These are phyloP conservation scores for Apis mellifera DNA, from an alignment of 1,140 invertebrate species.

Conservation along the genomic window Amel_HAv3.1 CM009943.2:6795001-6795500, in stretches of 20 bases:
- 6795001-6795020: constrained; percentile 32
- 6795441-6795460: no score
- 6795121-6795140: constrained; percentile 22
- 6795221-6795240: constrained; percentile 48
- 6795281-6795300: no score
- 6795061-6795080: neutral
- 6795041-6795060: constrained; percentile 23
- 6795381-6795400: no score
- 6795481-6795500: no score
- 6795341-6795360: no score
- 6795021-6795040: constrained; percentile 53
- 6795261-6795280: neutral
- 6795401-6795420: no score
- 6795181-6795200: constrained; percentile 45
- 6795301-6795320: no score
- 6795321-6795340: no score
- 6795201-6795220: constrained; percentile 42
- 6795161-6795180: constrained; percentile 29
- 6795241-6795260: constrained; percentile 51
- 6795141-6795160: constrained; percentile 50
- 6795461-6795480: no score
- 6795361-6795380: no score
- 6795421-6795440: no score
- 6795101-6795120: neutral
- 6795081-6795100: neutral